Conservation (phyloP, 2,113 vertebrate genomes). For the Tricholaema leucomelas region DNA sequence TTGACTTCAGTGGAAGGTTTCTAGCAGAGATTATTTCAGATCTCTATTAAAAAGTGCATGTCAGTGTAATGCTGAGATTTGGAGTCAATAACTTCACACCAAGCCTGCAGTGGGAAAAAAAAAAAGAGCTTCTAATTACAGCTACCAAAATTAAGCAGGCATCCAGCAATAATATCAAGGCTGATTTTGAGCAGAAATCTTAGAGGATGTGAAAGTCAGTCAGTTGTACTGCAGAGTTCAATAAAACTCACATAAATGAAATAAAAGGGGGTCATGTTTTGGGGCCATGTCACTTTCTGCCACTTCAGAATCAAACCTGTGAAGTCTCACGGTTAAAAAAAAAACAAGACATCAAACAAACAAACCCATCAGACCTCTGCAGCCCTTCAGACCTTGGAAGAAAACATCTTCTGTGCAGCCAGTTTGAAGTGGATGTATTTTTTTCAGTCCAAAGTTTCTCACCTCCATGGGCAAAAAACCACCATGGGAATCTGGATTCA, state of each 20-base stretch:
- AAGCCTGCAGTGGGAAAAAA: not conserved
- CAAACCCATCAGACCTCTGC: not conserved
- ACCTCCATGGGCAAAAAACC: not conserved
- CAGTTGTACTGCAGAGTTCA: not conserved
- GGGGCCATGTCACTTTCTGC: rapidly evolving
- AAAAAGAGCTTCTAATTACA: not conserved
- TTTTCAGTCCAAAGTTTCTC: not conserved
- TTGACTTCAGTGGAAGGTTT: not conserved
- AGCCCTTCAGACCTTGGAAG: not conserved
- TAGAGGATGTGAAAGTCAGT: not conserved
- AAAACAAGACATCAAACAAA: not conserved
- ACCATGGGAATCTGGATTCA: not conserved
- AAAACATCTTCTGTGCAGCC: not conserved
- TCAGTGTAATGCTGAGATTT: not conserved
- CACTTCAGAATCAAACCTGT: not conserved
- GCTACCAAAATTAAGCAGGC: not conserved
- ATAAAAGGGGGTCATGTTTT: not conserved
- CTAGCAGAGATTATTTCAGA: not conserved
- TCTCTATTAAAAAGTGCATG: not conserved
- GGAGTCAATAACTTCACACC: not conserved
- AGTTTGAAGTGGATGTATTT: not conserved
- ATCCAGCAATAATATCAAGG: not conserved
- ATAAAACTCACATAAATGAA: not conserved
- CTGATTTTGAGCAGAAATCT: not conserved
- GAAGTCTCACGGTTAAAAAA: not conserved